A percentile compares a stretch with the other conserved stretches of the same genome.
These are phyloP conservation scores for Tryphoninae sp. DNA, from an alignment of 2,888 invertebrate species.

Conservation along the genomic window DNA sequence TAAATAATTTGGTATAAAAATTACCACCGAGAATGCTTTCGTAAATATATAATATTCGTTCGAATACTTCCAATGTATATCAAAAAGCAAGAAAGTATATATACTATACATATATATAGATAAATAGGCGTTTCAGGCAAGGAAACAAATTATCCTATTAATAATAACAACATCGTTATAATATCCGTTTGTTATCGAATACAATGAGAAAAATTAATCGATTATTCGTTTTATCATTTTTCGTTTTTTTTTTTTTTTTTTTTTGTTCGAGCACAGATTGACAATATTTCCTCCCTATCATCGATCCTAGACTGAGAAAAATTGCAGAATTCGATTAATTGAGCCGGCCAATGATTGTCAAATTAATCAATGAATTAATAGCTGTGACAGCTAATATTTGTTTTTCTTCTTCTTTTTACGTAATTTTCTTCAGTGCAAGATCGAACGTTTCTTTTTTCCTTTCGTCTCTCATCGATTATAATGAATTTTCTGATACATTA, in stretches of 20 bases:
- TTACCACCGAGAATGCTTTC: conserved; percentile 65
- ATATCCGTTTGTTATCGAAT: conserved; percentile 52
- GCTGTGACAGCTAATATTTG: not conserved
- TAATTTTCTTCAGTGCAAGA: conserved; percentile 30
- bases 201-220: conserved; percentile 50
- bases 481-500: conserved; percentile 75
- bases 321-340: not conserved
- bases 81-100: conserved; percentile 75
- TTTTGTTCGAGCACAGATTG: conserved; percentile 14
- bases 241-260: conserved; percentile 30
- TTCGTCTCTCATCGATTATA: conserved; percentile 68
- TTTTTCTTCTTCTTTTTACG: not conserved
- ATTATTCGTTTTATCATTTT: conserved; percentile 29
- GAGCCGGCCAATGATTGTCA: not conserved
- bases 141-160: conserved; percentile 61
- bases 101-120: conserved; percentile 69
- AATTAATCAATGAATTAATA: not conserved
- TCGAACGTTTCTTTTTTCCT: conserved; percentile 28
- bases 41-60: conserved; percentile 76
- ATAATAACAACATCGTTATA: conserved; percentile 64
- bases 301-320: conserved; percentile 8
- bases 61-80: conserved; percentile 73
- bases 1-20: conserved; percentile 64
- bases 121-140: conserved; percentile 68
- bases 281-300: not conserved